Base-by-base conservation (phyloP, 2,888 invertebrate genomes). In the Adelognathus sp. region DNA sequence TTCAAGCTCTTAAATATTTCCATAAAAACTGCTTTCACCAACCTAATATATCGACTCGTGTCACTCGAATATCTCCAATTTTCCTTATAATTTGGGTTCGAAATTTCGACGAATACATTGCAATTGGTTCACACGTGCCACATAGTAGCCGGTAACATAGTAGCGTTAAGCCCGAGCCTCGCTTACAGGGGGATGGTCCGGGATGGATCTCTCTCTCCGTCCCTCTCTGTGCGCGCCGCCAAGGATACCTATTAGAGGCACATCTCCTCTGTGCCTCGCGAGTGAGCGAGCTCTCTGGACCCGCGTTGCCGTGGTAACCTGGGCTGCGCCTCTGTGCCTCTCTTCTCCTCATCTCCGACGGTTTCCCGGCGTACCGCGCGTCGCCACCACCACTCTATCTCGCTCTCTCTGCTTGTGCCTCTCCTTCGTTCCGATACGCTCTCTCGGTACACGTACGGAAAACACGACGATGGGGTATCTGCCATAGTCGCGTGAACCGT, bases 201-300 rank as follows among this genome's bases (percentile, higher is more conserved):
- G 52, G 33, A 27, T 41, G 54, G 29, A 54, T 54, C 52, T 29
- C 60, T 54, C 36, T 39, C n/a, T n/a, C n/a, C n/a, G n/a, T n/a
- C n/a, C n/a, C n/a, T n/a, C n/a, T n/a, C n/a, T n/a, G n/a, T n/a
- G n/a, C n/a, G 39, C 84, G 84, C 84, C 82, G 80, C 80, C 83
- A 84, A 88, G 88, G 88, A 89, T 89, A 89, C 90, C 89, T 89
- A 90, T 90, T 89, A 90, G 90, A 90, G 88, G 58, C 56, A 87
- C 87, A 87, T 89, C 89, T 88, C 84, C 69, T 58, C 74, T 86
- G 87, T 83, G n/a, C n/a, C n/a, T n/a, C 83, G 86, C 83, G 41
- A 27, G 54, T 31, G 64, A 11, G 33, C 46, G 84, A 87, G 86
- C 85, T 85, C 84, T 83, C 82, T 67, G 67, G 79, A 61, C 63